Base-by-base conservation (phyloP, 2,113 vertebrate species). In the Diphyllodes magnificus region DNA sequence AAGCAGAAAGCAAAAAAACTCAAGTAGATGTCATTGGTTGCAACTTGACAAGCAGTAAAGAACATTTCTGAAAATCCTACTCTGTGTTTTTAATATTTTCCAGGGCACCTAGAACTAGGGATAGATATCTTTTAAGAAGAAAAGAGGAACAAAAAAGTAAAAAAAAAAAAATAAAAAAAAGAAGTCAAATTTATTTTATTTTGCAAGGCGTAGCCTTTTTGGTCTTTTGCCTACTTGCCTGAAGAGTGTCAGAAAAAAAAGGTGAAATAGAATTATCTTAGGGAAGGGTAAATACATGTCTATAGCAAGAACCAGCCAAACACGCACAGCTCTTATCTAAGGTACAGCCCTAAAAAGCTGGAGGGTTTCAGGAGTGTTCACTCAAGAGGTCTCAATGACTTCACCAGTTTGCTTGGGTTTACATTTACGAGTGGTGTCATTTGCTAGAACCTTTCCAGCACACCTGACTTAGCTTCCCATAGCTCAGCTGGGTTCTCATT, bases 381-480 rank as follows among this genome's bases (percentile, higher is more conserved):
- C 25, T 49, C 51, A 45, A 87, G 78, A 94, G 37, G 69, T 82
- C 72, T 83, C 40, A 47, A 50, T 95, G 92, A 93, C 72, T 93
- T 94, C 93, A 95, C 37, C 82, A 24, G 37, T 70, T 86, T 86
- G 39, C 91, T 77, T 91, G 82, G 24, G 49, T 91, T 88, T 66
- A 59, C 40, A 39, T 76, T 78, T 87, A 44, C 33, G 68, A 39
- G 23, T 49, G 69, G 59, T 92, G 72, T 86, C 88, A 95, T 83
- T 85, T 90, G 53, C 64, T 73, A 63, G 57, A 56, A 71, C 19
- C 56, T 66, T 68, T 83, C 68, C 90, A 88, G 72, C 19, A 68
- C 37, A 20, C 12, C 79, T 77, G 76, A 79, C 47, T 85, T 85
- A 44, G 25, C 40, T 86, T 86, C 56, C n/a, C 56, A 51, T 56